These are phyloP conservation scores for Daphoenositta chrysoptera DNA, from an alignment of 2,113 vertebrate species.

Conservation along the genomic window DNA sequence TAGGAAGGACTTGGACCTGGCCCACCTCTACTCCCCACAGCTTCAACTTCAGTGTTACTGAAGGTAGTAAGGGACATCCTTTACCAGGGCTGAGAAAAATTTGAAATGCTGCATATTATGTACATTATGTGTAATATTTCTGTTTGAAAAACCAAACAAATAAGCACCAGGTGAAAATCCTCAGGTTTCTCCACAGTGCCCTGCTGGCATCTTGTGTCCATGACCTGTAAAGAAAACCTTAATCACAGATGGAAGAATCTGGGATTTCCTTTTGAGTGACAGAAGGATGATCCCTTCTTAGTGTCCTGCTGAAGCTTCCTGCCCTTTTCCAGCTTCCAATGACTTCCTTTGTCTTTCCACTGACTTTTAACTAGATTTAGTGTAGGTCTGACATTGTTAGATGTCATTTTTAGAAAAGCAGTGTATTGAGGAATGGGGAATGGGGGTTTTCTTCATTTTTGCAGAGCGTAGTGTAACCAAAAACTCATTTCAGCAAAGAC, in stretches of 20 bases:
- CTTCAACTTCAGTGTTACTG: neutral
- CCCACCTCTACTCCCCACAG: neutral
- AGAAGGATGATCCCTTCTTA: neutral
- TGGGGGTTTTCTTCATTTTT: neutral
- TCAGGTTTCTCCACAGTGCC: neutral
- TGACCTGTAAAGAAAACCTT: neutral
- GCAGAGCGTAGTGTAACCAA: neutral
- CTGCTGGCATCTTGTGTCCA: neutral
- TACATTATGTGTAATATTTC: neutral
- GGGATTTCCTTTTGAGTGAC: neutral
- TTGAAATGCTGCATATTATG: neutral
- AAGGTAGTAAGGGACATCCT: neutral
- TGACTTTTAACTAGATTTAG: neutral
- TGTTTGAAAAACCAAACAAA: neutral
- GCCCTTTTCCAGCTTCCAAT: neutral
- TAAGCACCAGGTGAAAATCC: neutral
- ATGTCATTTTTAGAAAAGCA: neutral
- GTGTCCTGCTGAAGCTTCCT: neutral
- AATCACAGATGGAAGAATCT: neutral
- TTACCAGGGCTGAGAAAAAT: neutral
- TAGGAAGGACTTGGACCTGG: neutral
- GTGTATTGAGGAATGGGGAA: neutral
- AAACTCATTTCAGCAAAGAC: neutral
- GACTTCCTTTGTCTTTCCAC: neutral
- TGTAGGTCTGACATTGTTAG: neutral